Percentiles rank a stretch among this genome's conserved stretches.
These are phyloP conservation scores for Pangasius mekongensis DNA, from an alignment of 2,797 vertebrate genomes.

Conservation along the genomic window DNA sequence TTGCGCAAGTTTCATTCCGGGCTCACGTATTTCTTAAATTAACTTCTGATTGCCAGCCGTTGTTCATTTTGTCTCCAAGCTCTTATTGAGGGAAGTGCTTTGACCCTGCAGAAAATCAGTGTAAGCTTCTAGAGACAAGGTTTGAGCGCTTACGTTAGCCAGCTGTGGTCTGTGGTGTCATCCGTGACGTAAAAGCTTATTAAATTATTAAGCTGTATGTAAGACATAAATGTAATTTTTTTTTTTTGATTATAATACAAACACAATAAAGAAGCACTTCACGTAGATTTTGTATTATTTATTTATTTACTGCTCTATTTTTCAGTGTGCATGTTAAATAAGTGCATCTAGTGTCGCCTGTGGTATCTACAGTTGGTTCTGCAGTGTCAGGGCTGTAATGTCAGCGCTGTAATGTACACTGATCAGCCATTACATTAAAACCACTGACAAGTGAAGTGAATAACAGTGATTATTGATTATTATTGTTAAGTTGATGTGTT, in stretches of 20 bases:
- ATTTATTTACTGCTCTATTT: background rate
- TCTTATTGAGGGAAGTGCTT: background rate
- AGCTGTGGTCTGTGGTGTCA: background rate
- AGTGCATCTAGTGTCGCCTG: background rate
- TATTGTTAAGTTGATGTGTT: no score
- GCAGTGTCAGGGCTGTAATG: background rate
- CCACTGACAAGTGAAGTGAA: no score
- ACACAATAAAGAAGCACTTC: background rate
- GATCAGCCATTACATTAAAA: no score
- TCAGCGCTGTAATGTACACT: no score
- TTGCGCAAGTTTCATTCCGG: background rate
- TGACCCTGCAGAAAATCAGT: background rate
- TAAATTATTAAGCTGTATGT: background rate
- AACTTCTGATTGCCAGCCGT: constrained; percentile 16
- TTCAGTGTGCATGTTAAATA: background rate
- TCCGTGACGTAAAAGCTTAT: background rate
- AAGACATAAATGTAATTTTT: background rate
- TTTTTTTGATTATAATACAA: no score
- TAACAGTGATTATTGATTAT: no score
- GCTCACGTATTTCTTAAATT: background rate
- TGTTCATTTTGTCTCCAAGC: background rate
- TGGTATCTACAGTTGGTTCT: no score
- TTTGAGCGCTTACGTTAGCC: background rate
- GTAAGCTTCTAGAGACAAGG: background rate
- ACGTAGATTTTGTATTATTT: background rate